These are phyloP conservation scores for Saccopteryx leptura DNA, from an alignment of 2,113 vertebrate species.

Conservation along the genomic window DNA sequence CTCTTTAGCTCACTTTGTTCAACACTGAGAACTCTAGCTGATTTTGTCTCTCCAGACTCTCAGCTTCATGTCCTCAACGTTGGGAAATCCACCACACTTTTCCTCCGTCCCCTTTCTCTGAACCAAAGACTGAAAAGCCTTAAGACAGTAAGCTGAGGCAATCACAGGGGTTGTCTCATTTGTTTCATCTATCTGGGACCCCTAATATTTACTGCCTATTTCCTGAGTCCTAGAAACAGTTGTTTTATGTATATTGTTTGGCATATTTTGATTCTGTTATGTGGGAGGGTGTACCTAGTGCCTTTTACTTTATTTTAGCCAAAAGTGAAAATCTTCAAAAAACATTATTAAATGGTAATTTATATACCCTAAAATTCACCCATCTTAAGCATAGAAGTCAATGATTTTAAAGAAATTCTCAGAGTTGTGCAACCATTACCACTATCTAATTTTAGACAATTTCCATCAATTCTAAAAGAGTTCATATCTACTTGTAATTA, in stretches of 20 bases:
- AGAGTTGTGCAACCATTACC: not conserved
- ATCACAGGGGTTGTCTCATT: not conserved
- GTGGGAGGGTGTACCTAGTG: not conserved
- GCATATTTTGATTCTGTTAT: not conserved
- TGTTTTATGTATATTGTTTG: not conserved
- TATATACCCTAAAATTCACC: not conserved
- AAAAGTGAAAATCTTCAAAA: not conserved
- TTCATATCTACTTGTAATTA: not conserved
- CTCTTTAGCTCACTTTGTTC: not conserved
- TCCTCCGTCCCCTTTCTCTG: not conserved
- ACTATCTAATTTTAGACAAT: not conserved
- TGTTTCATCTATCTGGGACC: not conserved
- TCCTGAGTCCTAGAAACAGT: not conserved
- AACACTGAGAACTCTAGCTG: not conserved
- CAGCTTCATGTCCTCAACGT: not conserved
- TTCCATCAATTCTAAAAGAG: not conserved
- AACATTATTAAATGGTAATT: not conserved
- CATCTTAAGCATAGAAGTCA: not conserved
- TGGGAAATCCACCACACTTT: not conserved
- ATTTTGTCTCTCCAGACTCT: not conserved
- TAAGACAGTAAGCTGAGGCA: not conserved
- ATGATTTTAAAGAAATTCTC: not conserved
- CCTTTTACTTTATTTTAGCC: not conserved
- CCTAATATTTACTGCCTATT: not conserved
- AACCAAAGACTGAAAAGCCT: not conserved